These are phyloP conservation scores for Ceratosolen solmsi DNA, from an alignment of 1,140 invertebrate species.

Conservation along the genomic window DNA sequence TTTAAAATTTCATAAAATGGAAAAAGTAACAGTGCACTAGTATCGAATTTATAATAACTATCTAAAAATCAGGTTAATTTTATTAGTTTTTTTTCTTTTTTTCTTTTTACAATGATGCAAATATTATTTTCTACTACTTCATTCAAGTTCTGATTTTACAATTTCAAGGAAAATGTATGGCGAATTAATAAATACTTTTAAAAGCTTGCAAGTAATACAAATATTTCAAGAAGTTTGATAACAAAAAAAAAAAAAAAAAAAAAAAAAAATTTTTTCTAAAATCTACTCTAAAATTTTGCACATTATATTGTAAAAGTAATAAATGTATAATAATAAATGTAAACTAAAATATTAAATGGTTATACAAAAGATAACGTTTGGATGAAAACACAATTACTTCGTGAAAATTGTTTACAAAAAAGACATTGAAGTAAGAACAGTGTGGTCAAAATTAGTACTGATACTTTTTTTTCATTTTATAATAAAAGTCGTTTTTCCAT, in stretches of 20 bases:
- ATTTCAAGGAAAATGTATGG: not conserved
- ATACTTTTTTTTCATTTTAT: conserved; percentile 36
- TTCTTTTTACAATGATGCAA: not conserved
- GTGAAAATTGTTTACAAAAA: conserved; percentile 5
- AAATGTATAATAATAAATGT: conserved; percentile 44
- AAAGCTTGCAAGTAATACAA: conserved; percentile 13
- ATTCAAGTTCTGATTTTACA: conserved; percentile 14
- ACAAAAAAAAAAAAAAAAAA: conserved; percentile 19
- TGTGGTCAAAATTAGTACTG: conserved; percentile 38
- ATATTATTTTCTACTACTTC: not conserved
- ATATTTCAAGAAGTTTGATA: conserved; percentile 24
- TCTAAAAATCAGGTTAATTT: conserved; percentile 11
- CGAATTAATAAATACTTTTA: not conserved
- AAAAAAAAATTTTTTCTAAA: conserved; percentile 17
- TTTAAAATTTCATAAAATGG: conserved; percentile 6
- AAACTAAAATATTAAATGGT: conserved; percentile 24
- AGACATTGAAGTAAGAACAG: conserved; percentile 28
- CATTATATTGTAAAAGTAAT: conserved; percentile 35
- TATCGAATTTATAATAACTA: not conserved
- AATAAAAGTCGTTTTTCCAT: conserved; percentile 24
- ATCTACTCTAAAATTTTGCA: conserved; percentile 16
- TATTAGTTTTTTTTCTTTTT: not conserved
- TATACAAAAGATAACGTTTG: conserved; percentile 18
- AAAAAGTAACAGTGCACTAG: conserved; percentile 20
- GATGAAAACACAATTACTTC: conserved; percentile 2